Evolutionary conservation across 2,797 vertebrate genomes (phyloP).

Genomic region (Chelon auratus): DNA sequence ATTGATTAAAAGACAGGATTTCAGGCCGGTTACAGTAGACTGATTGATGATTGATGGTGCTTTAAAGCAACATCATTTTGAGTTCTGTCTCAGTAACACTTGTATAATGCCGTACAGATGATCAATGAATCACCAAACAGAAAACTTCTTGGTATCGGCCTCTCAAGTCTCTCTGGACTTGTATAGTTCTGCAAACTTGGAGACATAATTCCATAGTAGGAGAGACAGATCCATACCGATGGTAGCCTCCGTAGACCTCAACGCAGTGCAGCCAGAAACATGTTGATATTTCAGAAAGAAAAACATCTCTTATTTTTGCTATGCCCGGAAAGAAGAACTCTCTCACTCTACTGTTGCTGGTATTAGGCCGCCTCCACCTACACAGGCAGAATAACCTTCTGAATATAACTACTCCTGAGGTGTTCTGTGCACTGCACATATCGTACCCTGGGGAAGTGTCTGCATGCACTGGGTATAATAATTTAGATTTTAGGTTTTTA

Average conservation of each 20-base stretch:
- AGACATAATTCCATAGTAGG: conserved; percentile 3
- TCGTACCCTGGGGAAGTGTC: background rate
- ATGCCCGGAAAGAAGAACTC: background rate
- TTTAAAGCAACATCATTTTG: background rate
- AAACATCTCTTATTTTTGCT: background rate
- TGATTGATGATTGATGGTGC: conserved; percentile 1
- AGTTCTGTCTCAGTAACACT: background rate
- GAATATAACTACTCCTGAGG: conserved; percentile 5
- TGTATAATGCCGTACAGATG: no score
- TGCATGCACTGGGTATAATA: background rate
- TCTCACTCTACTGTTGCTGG: conserved; percentile 8
- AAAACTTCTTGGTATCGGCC: background rate
- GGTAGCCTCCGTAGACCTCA: conserved; percentile 10
- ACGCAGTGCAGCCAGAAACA: conserved; percentile 12
- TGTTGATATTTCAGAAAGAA: background rate
- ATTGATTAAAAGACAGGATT: conserved; percentile 25
- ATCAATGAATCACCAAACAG: conserved; percentile 23
- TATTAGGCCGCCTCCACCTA: conserved; percentile 24
- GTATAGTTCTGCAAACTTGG: background rate
- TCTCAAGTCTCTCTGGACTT: conserved; percentile 6
- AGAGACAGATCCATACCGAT: conserved; percentile 14
- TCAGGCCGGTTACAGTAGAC: background rate
- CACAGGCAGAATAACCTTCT: conserved; percentile 19
- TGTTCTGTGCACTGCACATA: background rate
- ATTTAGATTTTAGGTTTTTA: background rate